Evolutionary conservation across 2,113 vertebrate genomes (phyloP).

Genomic region (Misgurnus mizolepis): DNA sequence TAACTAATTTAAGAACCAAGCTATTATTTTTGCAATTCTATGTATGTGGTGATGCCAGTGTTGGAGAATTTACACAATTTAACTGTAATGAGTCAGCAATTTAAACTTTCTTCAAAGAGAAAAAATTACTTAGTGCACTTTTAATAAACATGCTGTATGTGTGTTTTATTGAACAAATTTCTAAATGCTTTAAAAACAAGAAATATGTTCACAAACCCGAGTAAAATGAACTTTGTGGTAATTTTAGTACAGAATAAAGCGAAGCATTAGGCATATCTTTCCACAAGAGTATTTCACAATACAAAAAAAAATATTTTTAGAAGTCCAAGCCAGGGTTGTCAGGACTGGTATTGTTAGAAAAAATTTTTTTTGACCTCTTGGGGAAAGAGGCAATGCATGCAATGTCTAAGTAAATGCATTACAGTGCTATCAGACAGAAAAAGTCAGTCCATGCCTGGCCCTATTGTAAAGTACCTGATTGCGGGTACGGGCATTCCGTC

Average conservation of each 20-base stretch:
- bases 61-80: too few relatives aligned
- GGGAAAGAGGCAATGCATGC: constrained; percentile 22
- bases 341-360: background rate
- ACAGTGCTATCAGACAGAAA: constrained; percentile 20
- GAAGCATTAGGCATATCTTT: constrained; percentile 48
- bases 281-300: background rate
- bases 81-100: background rate
- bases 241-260: constrained; percentile 38
- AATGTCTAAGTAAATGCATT: background rate
- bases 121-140: background rate
- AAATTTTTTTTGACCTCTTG: background rate
- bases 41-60: too few relatives aligned
- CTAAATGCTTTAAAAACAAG: background rate
- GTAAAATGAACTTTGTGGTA: background rate
- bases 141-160: background rate
- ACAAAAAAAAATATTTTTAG: background rate
- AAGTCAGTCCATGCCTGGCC: constrained; percentile 12
- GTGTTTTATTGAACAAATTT: background rate
- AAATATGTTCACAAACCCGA: background rate
- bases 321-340: constrained; percentile 3
- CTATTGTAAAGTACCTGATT: constrained; percentile 88
- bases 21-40: too few relatives aligned
- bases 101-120: background rate
- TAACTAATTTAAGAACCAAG: too few relatives aligned
- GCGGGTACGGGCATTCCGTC: constrained; percentile 97